Conservation (phyloP, 2,888 invertebrate species). For the Geophilus truncorum region DNA sequence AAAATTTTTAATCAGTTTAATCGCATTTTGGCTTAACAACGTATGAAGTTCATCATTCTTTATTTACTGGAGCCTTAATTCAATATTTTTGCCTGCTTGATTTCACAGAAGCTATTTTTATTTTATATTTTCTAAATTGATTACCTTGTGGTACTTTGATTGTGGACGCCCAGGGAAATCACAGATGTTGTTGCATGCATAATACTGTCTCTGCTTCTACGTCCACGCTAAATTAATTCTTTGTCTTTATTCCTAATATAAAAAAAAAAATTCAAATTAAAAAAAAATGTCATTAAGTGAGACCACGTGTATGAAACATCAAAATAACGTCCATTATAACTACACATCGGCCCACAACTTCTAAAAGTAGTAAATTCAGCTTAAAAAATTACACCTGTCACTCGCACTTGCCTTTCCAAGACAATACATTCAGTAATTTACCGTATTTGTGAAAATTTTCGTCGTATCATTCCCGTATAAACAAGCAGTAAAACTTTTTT, state of each 20-base stretch:
- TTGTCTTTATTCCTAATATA: neutral
- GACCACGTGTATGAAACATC: neutral
- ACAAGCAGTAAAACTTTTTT: neutral
- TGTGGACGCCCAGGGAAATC: constrained; percentile 8
- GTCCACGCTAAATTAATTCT: constrained; percentile 3
- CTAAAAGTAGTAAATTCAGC: neutral
- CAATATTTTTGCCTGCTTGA: too few relatives aligned
- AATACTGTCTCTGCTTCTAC: neutral
- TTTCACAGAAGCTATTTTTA: neutral
- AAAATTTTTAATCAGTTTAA: neutral
- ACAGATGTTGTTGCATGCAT: constrained; percentile 27
- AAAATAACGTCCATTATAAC: neutral
- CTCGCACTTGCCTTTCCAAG: neutral
- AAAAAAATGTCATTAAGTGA: neutral
- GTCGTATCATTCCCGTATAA: neutral
- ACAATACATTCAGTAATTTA: neutral
- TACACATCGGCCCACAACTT: neutral
- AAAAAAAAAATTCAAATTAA: neutral
- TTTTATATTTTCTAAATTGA: neutral
- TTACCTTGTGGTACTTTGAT: constrained; percentile 17
- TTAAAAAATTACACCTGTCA: neutral
- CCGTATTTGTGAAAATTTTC: neutral
- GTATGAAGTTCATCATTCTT: neutral
- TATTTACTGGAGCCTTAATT: neutral
- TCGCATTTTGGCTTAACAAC: neutral